Base-by-base conservation (phyloP, 1,140 invertebrate species). In the Anastrepha obliqua region DNA sequence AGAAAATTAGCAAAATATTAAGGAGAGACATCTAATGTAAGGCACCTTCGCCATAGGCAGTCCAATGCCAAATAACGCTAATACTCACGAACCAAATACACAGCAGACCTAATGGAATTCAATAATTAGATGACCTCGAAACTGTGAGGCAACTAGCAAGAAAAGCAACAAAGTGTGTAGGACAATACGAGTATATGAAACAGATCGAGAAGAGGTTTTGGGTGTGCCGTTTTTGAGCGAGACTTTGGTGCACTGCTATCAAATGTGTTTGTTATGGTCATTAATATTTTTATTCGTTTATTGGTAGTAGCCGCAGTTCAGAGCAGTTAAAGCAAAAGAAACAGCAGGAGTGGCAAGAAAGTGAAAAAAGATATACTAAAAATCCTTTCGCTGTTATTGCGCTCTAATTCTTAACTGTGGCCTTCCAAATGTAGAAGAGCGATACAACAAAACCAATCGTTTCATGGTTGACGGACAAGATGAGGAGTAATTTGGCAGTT, bases 181-280 rank as follows among this genome's bases (percentile, higher is more conserved):
- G 64, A 20, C 64, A 65, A 39, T 11, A 7, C 65, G 59, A 44
- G 60, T 86, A 78, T 65, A 89, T 78, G 58, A 87, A 55, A n/a
- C 60, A 65, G 13, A 42, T 51, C 59, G 86, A 70, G 74, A 87
- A 89, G 88, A 88, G 89, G 89, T 89, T 88, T 87, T 88, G 88
- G 91, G 88, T 90, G 64, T 67, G 64, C 64, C n/a, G 7, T 67
- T 67, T 67, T n/a, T 3, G 20, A 20, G 20, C 17, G 15, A 55
- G 2, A 15, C 17, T 78, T 6, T 7, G 47, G 8, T 81, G 6
- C 17, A 2, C 47, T 81, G 5, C 17, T 8, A 55, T 9, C 51
- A 92, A 91, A 90, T 62, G 64, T 88, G 89, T 92, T 92, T 91
- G 91, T 92, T 91, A 90, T 92, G 91, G 90, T 90, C 90, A 91